These are phyloP conservation scores for Heliothis virescens DNA, from an alignment of 1,140 invertebrate species.

Conservation along the genomic window DNA sequence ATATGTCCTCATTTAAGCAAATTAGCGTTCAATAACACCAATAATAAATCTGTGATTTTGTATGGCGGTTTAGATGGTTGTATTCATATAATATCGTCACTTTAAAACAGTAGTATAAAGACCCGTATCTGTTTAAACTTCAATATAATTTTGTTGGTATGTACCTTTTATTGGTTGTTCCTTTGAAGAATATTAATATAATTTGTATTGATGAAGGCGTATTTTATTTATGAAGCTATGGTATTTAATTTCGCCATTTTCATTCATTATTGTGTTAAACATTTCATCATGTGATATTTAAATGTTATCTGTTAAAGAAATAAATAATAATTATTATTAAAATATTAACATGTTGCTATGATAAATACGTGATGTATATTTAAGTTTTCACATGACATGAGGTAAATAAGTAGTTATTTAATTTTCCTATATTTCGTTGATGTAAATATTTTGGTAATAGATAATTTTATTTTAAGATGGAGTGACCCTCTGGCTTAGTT, in stretches of 20 bases:
- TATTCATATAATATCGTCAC: constrained; percentile 6
- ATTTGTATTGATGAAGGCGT: constrained; percentile 36
- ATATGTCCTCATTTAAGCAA: constrained; percentile 32
- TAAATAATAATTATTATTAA: constrained; percentile 74
- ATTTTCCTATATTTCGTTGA: constrained; percentile 69
- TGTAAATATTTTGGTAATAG: constrained; percentile 68
- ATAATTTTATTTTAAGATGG: constrained; percentile 34
- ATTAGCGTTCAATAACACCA: constrained; percentile 44
- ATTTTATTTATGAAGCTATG: constrained; percentile 49
- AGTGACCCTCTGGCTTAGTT: constrained; percentile 39
- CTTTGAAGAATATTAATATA: constrained; percentile 48
- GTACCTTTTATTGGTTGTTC: constrained; percentile 49
- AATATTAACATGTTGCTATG: constrained; percentile 74
- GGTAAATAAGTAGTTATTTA: constrained; percentile 62
- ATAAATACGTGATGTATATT: constrained; percentile 67
- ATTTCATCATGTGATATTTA: constrained; percentile 84
- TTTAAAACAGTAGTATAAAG: background rate
- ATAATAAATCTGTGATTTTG: constrained; percentile 41
- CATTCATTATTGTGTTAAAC: constrained; percentile 75
- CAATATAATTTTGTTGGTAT: constrained; percentile 18
- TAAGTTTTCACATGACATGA: constrained; percentile 80
- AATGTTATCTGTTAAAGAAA: constrained; percentile 84
- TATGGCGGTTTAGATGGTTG: constrained; percentile 4
- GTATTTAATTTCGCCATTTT: constrained; percentile 71
- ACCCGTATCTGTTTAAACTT: background rate